phyloP scores from a whole-genome alignment of 2,888 invertebrate genomes.

The Caenorhabditis becei region DNA sequence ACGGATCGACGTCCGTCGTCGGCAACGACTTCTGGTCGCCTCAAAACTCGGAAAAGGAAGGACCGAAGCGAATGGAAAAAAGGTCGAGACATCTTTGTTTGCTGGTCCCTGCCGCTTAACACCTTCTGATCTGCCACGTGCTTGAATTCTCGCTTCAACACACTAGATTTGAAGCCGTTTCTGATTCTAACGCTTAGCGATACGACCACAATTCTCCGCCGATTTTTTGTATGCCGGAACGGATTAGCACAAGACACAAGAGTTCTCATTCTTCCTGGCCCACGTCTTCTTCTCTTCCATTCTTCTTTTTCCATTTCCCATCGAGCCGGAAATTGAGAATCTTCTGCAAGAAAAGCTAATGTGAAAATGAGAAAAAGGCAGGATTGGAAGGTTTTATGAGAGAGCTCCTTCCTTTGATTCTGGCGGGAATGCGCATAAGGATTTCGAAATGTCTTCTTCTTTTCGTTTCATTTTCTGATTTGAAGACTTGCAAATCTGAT shows the following conservation, averaged over 20 bases:
- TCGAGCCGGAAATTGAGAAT: slow-evolving; percentile 18
- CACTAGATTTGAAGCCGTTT: neutral
- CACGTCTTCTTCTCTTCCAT: neutral
- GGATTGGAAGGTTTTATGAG: slow-evolving; percentile 2
- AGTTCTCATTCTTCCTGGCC: slow-evolving; percentile 10
- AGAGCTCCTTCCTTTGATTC: neutral
- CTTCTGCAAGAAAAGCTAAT: slow-evolving; percentile 1
- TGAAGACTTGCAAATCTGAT: neutral
- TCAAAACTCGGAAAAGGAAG: slow-evolving; percentile 42
- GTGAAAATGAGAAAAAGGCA: slow-evolving; percentile 6
- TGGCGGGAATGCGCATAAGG: too few species aligned
- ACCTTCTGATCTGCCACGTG: neutral
- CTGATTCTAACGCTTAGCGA: neutral
- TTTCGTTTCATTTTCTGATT: neutral
- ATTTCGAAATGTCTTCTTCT: too few species aligned
- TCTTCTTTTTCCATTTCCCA: neutral
- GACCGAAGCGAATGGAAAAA: slow-evolving; percentile 17
- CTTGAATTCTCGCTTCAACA: neutral
- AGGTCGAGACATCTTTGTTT: slow-evolving; percentile 14
- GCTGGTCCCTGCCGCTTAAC: neutral
- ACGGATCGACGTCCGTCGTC: slow-evolving; percentile 36
- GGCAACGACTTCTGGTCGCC: slow-evolving; percentile 50
- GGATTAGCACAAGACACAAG: slow-evolving; percentile 34
- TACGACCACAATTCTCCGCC: slow-evolving; percentile 1
- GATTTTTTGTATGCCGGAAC: slow-evolving; percentile 35